Evolutionary conservation across 2,888 invertebrate species (phyloP), one percentile per base, ranked within the genome.

Genomic region (Euspilapteryx auroguttella): DNA sequence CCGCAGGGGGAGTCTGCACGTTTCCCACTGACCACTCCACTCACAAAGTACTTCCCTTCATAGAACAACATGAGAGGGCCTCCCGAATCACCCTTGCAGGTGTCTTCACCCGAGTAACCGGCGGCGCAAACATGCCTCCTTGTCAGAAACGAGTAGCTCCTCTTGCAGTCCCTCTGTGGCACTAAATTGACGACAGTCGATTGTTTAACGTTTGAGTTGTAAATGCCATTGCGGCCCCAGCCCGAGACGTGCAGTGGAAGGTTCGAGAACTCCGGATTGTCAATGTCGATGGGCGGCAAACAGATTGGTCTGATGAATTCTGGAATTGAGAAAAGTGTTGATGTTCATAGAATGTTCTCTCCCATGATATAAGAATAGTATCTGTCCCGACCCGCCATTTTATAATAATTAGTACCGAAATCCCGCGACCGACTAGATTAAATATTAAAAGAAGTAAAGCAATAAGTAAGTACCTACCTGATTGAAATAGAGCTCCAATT

Each of bases 61-160:
- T 61, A 62, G 12, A 61, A 21, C 40, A 57, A 56, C 73, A 75
- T 75, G 12, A 73, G 40, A 2, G 73, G 73, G 4, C 71, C 71
- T 12, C 73, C 73, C 2, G 73, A 75, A 38, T 73, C 73, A 2
- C 73, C 75, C 42, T 66, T 68, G 36, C 75, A 73, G 4, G 73
- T 66, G 32, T 73, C 75, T 35, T 69, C 53, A 1, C 71, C 69
- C 1, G 47, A 56, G 17, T 57, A 52, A 0, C 68, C 71, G 5
- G 57, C 63, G 3, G 73, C 73, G 38, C 71, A 73, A n/a, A 73
- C 32, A 36, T 69, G 69, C 2, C 49, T 37, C 1, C 42, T 44
- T 2, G 57, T 50, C 20, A 75, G 40, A 17, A 40, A 39, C 0
- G 62, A 51, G 30, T 75, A 75, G 30, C 42, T 54, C 20, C 39